Evolutionary conservation across 2,888 invertebrate species (phyloP).

Genomic region (Drosophila rellima): DNA sequence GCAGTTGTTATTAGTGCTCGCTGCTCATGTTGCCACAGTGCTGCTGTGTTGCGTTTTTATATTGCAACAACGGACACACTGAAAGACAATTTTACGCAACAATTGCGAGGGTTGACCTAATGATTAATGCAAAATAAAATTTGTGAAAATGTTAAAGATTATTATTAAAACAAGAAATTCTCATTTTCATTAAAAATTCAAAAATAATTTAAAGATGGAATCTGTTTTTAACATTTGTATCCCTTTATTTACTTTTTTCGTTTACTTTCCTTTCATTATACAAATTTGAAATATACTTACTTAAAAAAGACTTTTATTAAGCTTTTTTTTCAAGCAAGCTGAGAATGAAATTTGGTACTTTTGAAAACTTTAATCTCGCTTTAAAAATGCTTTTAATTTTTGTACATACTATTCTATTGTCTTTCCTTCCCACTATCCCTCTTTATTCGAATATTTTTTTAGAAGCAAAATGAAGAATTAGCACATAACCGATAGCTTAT

Average conservation of each 20-base stretch:
- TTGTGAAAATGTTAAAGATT: no score
- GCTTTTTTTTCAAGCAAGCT: no score
- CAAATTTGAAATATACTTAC: no score
- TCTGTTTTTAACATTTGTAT: no score
- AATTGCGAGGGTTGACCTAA: conserved; percentile 41
- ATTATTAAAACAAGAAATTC: no score
- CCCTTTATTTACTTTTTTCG: no score
- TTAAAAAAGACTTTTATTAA: no score
- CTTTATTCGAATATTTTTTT: background rate
- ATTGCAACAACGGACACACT: conserved; percentile 60
- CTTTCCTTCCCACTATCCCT: background rate
- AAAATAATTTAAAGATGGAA: no score
- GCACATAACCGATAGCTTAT: conserved; percentile 1
- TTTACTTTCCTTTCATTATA: no score
- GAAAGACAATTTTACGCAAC: conserved; percentile 61
- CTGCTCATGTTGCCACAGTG: conserved; percentile 54
- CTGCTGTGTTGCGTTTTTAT: conserved; percentile 52
- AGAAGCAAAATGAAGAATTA: background rate
- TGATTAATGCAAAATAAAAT: background rate
- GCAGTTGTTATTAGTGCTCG: conserved; percentile 75
- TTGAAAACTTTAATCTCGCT: background rate
- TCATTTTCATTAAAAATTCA: no score
- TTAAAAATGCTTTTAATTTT: background rate
- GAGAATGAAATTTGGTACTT: background rate
- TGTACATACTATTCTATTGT: background rate